phyloP scores from a whole-genome alignment of 92 coral and sea anemone species.

The Parazoanthus swiftii region DNA sequence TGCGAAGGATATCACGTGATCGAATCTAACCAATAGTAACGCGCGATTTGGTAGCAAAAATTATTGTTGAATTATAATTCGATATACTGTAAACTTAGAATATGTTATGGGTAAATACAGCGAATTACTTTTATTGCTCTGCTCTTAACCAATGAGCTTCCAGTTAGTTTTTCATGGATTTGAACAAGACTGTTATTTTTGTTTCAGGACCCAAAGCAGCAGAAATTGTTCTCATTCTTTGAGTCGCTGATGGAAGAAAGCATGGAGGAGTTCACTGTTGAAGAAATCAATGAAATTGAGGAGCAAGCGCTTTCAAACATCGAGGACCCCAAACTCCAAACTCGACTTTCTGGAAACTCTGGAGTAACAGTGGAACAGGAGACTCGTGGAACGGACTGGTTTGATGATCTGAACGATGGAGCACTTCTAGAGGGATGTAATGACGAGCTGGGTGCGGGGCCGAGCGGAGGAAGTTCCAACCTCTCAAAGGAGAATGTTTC shows the following conservation, averaged over 20 bases:
- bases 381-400: slow-evolving; percentile 17
- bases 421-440: background rate
- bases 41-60: too few relatives aligned
- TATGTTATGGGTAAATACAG: too few relatives aligned
- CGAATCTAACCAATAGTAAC: too few relatives aligned
- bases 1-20: too few relatives aligned
- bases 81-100: too few relatives aligned
- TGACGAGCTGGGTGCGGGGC: background rate
- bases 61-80: too few relatives aligned
- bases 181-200: background rate
- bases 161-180: background rate
- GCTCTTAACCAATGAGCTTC: background rate
- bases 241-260: slow-evolving; percentile 83
- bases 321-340: slow-evolving; percentile 1
- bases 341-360: background rate
- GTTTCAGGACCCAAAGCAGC: slow-evolving; percentile 89
- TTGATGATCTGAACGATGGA: slow-evolving; percentile 9
- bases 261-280: slow-evolving; percentile 64
- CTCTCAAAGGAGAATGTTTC: background rate
- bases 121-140: background rate
- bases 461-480: background rate
- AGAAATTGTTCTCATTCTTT: slow-evolving; percentile 83
- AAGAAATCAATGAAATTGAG: slow-evolving; percentile 38
- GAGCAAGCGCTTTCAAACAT: slow-evolving; percentile 9
- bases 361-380: background rate